Conservation (phyloP, 2,888 invertebrate species). For the Antheraea yamamai region DNA sequence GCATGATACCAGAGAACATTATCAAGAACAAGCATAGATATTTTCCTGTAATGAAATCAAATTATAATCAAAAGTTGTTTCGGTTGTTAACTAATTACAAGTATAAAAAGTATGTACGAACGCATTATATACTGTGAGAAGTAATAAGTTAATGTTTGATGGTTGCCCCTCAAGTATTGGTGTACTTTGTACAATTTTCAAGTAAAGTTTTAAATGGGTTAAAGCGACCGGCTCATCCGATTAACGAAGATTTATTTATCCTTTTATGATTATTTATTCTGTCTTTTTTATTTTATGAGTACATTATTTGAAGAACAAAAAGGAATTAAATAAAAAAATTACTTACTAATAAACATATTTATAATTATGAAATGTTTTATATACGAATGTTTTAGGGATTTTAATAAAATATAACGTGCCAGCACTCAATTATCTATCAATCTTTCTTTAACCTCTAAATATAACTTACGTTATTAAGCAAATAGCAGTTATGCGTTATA, state of each 20-base stretch:
- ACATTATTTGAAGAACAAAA: too few relatives aligned
- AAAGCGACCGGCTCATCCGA: too few relatives aligned
- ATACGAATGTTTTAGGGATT: background rate
- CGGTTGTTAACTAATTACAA: background rate
- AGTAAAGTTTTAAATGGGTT: too few relatives aligned
- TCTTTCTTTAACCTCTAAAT: background rate
- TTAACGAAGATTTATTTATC: too few relatives aligned
- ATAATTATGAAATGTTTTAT: background rate
- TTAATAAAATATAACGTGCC: background rate
- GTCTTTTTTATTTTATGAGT: too few relatives aligned
- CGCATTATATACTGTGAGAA: background rate
- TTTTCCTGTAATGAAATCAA: conserved; percentile 77
- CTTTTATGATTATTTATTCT: too few relatives aligned
- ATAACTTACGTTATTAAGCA: background rate
- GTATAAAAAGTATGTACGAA: background rate
- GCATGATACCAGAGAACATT: conserved; percentile 88
- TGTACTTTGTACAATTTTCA: too few relatives aligned
- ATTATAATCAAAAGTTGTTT: background rate
- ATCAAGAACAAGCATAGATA: conserved; percentile 84
- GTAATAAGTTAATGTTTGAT: background rate
- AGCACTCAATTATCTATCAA: background rate
- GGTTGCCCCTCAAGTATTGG: too few relatives aligned
- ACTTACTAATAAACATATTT: background rate
- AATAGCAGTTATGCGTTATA: background rate
- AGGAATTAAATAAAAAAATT: too few relatives aligned